Percentiles rank a stretch among this genome's conserved stretches.
These are phyloP conservation scores for Zoanthus gigantus DNA, from an alignment of 92 coral and sea anemone species.

Conservation along the genomic window DNA sequence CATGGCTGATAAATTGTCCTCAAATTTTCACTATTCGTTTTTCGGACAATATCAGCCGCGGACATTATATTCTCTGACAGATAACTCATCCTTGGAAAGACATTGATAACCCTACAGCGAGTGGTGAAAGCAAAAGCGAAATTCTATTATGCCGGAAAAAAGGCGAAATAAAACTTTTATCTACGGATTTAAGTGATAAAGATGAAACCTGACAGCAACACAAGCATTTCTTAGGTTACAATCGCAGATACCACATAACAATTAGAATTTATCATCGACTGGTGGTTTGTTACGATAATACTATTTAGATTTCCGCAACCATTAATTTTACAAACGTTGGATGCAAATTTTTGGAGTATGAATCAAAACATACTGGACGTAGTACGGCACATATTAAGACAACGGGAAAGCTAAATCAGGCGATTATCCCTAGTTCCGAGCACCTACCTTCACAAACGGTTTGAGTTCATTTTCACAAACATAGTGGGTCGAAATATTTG, in stretches of 20 bases:
- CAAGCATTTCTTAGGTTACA: background rate
- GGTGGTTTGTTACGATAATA: background rate
- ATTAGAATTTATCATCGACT: background rate
- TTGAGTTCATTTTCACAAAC: slow-evolving; percentile 80
- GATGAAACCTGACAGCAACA: background rate
- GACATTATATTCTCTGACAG: too few species aligned
- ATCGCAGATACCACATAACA: background rate
- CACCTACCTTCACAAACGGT: slow-evolving; percentile 84
- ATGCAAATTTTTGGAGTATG: too few species aligned
- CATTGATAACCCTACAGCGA: slow-evolving; percentile 81
- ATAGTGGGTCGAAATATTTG: slow-evolving; percentile 78
- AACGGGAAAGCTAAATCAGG: background rate
- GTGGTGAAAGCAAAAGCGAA: background rate
- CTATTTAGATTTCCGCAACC: background rate
- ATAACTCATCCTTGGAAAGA: slow-evolving; percentile 83
- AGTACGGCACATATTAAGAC: background rate
- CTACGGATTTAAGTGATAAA: background rate
- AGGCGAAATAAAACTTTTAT: background rate
- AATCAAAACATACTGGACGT: too few species aligned
- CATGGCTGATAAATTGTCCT: too few species aligned
- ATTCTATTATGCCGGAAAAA: background rate
- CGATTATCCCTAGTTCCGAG: background rate
- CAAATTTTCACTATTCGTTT: too few species aligned
- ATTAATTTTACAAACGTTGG: background rate
- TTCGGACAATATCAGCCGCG: too few species aligned